Evolutionary conservation across 2,888 invertebrate genomes (phyloP).

Genomic region (Lingula anatina): DNA sequence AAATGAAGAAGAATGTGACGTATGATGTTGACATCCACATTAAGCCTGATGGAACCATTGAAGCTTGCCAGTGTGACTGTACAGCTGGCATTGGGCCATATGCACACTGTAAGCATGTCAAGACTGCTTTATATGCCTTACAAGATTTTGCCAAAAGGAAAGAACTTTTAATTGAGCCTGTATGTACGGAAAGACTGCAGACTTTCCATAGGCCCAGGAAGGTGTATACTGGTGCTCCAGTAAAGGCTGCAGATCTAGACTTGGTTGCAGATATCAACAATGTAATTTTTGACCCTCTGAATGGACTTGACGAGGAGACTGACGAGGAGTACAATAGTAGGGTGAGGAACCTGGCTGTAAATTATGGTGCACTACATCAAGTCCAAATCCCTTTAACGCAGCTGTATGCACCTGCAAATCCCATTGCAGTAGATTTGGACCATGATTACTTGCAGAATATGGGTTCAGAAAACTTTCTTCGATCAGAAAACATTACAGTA

Average conservation of each 20-base stretch:
- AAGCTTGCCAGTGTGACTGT: slow-evolving; percentile 20
- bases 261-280: slow-evolving; percentile 4
- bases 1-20: slow-evolving; percentile 9
- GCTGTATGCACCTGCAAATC: slow-evolving; percentile 12
- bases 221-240: slow-evolving; percentile 9
- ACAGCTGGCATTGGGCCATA: slow-evolving; percentile 19
- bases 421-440: slow-evolving; percentile 10
- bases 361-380: background rate
- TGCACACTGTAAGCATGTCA: slow-evolving; percentile 21
- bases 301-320: slow-evolving; percentile 6
- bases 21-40: slow-evolving; percentile 13
- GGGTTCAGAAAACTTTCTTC: slow-evolving; percentile 10
- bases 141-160: slow-evolving; percentile 5
- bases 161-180: slow-evolving; percentile 8
- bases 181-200: slow-evolving; percentile 15
- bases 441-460: slow-evolving; percentile 12
- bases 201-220: slow-evolving; percentile 10
- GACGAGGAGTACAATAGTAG: too few relatives aligned
- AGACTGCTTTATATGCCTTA: slow-evolving; percentile 10
- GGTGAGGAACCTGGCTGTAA: background rate
- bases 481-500: slow-evolving; percentile 2
- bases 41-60: slow-evolving; percentile 6
- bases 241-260: slow-evolving; percentile 9
- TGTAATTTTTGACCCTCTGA: slow-evolving; percentile 11
- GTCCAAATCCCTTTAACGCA: slow-evolving; percentile 15